Evolutionary conservation across 2,888 invertebrate species (phyloP), one percentile per base, ranked within the genome.

Genomic region (Leptopilina drosophilae): DNA sequence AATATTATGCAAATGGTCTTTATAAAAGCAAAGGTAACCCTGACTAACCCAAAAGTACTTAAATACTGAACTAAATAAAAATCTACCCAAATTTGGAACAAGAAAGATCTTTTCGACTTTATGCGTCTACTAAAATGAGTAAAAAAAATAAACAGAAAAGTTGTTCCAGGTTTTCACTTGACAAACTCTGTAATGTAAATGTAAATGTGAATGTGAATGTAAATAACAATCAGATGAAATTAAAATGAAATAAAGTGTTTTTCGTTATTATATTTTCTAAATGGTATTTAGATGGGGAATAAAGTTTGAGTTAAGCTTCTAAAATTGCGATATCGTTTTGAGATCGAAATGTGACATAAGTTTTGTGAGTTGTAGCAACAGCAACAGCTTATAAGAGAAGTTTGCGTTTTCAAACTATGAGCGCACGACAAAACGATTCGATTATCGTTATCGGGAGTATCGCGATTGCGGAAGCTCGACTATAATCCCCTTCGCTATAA

Each of bases 401-500:
- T 12, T 69, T 69, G 69, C 26, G 69, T 26, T 53, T 69, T 20
- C 26, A 42, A 20, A 33, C 33, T 33, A 3, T 69, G 26, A 69
- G 69, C 15, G 69, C 33, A 69, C 26, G 69, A 69, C 26, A 69
- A 69, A 69, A 26, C 49, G 69, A 69, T 69, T 69, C 69, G 69
- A 69, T 69, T 69, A 69, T 69, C 69, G 53, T 69, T 69, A 69
- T 69, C 69, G 53, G 20, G 20, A 20, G 8, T 53, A 69, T 69
- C 69, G 69, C 33, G 69, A 69, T 69, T 69, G 69, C 69, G 69
- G 69, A 69, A 69, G 69, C 69, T 69, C 26, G 26, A 26, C 69
- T 69, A 49, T 53, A 69, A 69, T 69, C 69, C 69, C 69, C 49
- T 69, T 69, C 53, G 69, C 69, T 69, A 69, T 69, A 69, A 69